Evolutionary conservation across 2,797 vertebrate species (phyloP).

Genomic region (Phyllotis vaccarum): DNA sequence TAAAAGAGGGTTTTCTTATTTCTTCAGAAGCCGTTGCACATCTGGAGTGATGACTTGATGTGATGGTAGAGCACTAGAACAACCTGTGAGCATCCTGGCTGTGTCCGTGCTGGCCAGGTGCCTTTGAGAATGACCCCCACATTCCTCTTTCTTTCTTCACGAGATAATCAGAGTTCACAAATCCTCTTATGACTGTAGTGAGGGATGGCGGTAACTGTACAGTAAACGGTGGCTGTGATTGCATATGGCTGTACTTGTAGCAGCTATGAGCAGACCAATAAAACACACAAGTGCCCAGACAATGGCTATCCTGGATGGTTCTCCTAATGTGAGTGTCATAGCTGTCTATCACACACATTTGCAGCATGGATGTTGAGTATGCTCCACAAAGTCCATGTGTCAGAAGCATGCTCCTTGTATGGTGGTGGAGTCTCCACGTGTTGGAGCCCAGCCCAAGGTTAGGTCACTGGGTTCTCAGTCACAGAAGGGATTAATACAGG

Average conservation of each 20-base stretch:
- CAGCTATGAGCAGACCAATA: not conserved
- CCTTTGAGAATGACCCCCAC: not conserved
- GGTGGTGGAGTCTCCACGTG: not conserved
- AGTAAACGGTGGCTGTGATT: too few species aligned
- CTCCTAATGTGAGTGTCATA: rapidly evolving
- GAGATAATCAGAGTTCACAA: not conserved
- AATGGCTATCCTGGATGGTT: rapidly evolving
- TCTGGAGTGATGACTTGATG: too few species aligned
- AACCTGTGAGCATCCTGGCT: not conserved
- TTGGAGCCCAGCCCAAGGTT: not conserved
- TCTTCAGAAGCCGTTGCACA: not conserved
- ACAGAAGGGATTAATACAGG: not conserved
- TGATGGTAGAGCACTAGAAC: too few species aligned
- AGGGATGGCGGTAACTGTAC: not conserved
- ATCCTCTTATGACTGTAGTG: not conserved
- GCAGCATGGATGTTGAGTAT: not conserved
- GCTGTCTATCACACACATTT: too few species aligned
- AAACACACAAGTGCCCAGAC: not conserved
- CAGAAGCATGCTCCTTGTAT: not conserved
- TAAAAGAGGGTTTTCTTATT: not conserved
- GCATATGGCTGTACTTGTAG: rapidly evolving
- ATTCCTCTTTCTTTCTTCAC: not conserved
- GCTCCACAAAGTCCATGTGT: not conserved
- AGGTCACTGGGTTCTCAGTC: not conserved
- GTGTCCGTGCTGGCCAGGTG: not conserved